Percentiles rank a stretch among this genome's conserved stretches.
Conservation (phyloP, 2,888 invertebrate species). For the Podabrus alpinus region DNA sequence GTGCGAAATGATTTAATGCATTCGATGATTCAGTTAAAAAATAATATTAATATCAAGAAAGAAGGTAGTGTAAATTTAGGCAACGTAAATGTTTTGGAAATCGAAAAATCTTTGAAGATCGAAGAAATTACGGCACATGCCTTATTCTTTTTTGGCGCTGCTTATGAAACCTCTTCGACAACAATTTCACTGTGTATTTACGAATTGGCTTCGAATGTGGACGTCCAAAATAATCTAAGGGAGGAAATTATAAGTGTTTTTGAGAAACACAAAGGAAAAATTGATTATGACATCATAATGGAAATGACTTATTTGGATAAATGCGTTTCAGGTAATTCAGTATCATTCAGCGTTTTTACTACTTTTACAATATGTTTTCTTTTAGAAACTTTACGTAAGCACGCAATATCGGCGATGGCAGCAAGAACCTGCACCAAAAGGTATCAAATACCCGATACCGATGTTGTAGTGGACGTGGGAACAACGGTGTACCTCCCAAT, state of each 20-base stretch:
- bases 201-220: constrained; percentile 56
- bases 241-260: constrained; percentile 53
- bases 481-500: constrained; percentile 36
- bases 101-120: not conserved
- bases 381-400: constrained; percentile 44
- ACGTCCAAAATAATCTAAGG: constrained; percentile 53
- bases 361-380: not conserved
- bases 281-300: constrained; percentile 56
- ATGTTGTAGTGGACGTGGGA: constrained; percentile 36
- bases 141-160: constrained; percentile 44
- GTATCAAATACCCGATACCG: constrained; percentile 42
- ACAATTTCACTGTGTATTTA: constrained; percentile 56
- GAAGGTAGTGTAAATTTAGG: not conserved
- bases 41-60: not conserved
- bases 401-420: constrained; percentile 41
- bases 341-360: not conserved
- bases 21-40: constrained; percentile 3
- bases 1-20: constrained; percentile 6
- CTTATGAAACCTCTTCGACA: constrained; percentile 51
- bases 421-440: constrained; percentile 37
- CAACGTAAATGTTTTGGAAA: not conserved
- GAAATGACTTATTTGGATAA: constrained; percentile 58
- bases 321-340: constrained; percentile 47
- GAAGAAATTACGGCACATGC: constrained; percentile 38
- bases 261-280: constrained; percentile 47